Evolutionary conservation across 2,113 vertebrate species (phyloP).

Genomic region (Apistogramma diplotaenia): DNA sequence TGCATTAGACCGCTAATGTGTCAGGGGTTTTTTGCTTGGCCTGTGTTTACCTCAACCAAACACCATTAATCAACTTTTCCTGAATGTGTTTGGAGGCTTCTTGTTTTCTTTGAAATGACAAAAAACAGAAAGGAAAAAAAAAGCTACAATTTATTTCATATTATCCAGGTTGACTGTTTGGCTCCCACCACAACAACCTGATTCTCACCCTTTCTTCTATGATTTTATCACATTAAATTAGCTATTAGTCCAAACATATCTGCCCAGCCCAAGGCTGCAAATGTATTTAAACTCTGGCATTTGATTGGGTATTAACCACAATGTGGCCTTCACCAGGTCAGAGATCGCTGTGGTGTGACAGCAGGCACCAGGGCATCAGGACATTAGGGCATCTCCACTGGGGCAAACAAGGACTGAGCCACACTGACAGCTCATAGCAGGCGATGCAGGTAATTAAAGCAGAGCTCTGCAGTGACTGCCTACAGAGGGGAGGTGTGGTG

Average conservation of each 20-base stretch:
- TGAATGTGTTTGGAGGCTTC: neutral
- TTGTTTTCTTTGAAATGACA: conserved; percentile 17
- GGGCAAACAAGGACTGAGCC: conserved; percentile 58
- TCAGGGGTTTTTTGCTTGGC: conserved; percentile 37
- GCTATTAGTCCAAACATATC: conserved; percentile 17
- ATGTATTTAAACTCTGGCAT: conserved; percentile 35
- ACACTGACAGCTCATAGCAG: conserved; percentile 67
- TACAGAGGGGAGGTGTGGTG: conserved; percentile 40
- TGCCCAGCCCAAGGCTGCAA: neutral
- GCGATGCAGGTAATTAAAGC: conserved; percentile 77
- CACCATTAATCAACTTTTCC: conserved; percentile 47
- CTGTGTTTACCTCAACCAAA: conserved; percentile 58
- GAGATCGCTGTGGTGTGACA: conserved; percentile 29
- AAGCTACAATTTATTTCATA: conserved; percentile 4
- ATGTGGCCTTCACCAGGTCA: conserved; percentile 41
- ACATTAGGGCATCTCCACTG: conserved; percentile 56
- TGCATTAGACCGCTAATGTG: conserved; percentile 62
- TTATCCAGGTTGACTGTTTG: neutral
- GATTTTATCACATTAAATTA: conserved; percentile 47
- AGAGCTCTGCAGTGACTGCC: conserved; percentile 57
- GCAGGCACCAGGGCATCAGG: conserved; percentile 42
- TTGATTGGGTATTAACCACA: conserved; percentile 46
- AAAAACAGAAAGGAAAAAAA: neutral
- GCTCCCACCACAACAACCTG: neutral
- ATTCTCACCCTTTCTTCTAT: neutral